Conservation (phyloP, 2,888 invertebrate species). For the Aspidiotus rigidus region DNA sequence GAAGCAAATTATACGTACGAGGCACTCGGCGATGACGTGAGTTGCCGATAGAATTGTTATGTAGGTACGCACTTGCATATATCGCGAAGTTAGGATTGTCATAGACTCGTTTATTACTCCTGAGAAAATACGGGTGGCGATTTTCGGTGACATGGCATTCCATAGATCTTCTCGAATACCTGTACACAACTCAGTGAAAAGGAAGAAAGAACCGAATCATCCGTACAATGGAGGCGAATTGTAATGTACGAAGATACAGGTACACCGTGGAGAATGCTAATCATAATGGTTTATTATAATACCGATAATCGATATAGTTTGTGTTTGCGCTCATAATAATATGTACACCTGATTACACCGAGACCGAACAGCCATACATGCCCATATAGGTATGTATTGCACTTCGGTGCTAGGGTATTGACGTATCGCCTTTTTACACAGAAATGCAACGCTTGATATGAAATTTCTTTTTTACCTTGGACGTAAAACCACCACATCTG, state of each 20-base stretch:
- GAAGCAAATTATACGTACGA: background rate
- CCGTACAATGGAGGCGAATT: background rate
- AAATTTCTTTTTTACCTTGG: constrained; percentile 52
- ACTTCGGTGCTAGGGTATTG: too few species aligned
- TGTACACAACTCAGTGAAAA: constrained; percentile 41
- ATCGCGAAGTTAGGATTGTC: constrained; percentile 67
- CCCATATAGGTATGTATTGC: too few species aligned
- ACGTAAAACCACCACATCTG: constrained; percentile 87
- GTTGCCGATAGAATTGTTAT: background rate
- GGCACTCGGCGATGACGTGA: too few species aligned
- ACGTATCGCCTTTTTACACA: too few species aligned
- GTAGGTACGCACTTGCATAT: constrained; percentile 59
- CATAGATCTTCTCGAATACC: constrained; percentile 72
- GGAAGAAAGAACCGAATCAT: background rate
- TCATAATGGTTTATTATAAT: too few species aligned
- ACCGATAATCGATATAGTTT: too few species aligned
- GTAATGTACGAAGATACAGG: background rate
- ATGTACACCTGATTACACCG: background rate
- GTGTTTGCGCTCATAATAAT: background rate
- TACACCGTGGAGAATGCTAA: background rate
- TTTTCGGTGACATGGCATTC: constrained; percentile 79
- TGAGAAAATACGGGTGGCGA: constrained; percentile 74
- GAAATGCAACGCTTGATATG: background rate
- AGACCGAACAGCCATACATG: too few species aligned
- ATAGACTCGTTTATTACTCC: constrained; percentile 79